Evolutionary conservation across 1,140 invertebrate species (phyloP), one percentile per base, ranked within the genome.

Genomic region (Heliothis virescens): DNA sequence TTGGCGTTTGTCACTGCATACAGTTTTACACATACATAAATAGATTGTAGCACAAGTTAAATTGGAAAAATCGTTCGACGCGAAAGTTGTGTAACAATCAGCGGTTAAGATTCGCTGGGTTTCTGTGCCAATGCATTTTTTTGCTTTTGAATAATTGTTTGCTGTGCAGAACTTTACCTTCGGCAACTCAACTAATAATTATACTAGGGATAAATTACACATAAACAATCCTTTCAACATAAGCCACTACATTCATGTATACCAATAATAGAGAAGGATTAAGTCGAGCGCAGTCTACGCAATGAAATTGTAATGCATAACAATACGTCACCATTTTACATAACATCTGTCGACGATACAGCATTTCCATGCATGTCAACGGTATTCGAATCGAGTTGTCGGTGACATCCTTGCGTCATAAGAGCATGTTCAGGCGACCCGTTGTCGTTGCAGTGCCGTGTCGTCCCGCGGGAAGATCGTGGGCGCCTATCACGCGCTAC

Each of bases 1-100:
- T 63, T 77, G 74, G 48, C 77, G 57, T 79, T 47, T 21, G 53
- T 59, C 55, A 79, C 79, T 79, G 82, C 79, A 81, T 85, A 82
- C 83, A 83, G 59, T 73, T 73, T 59, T 48, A 50, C 62, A 48
- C n/a, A 41, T 34, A 34, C 52, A 16, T 16, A 18, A 59, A 59
- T 71, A 53, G 48, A 71, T 53, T 71, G 16, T 21, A 3, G 48
- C 18, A 48, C 48, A 52, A 71, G 47, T 71, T 71, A 71, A 71
- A 71, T 71, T 71, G 67, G 67, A 71, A 71, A 71, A 26, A 71
- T 53, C 26, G 16, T 21, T 15, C 47, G 21, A 71, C 47, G 47
- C 11, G 11, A 29, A 50, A 52, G 57, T 60, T 60, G 57, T 60
- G 57, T 12, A 26, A 60, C 57, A 60, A 60, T 60, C 21, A 60